phyloP scores from a whole-genome alignment of 2,797 vertebrate species.

The Apodemus agrarius region DNA sequence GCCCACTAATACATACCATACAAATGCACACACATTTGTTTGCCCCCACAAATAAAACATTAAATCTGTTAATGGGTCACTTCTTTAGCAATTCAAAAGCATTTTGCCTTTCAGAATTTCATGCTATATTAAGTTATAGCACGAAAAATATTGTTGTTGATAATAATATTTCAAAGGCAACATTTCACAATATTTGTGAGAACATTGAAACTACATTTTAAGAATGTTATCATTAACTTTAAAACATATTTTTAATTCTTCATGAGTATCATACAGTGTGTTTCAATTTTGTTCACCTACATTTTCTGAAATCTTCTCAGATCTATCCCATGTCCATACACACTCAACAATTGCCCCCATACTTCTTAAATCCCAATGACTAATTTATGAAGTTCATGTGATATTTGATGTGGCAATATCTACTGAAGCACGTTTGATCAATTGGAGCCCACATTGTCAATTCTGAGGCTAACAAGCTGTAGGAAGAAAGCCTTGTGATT shows the following conservation, averaged over 20 bases:
- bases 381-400: not conserved
- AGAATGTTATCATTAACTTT: not conserved
- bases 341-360: not conserved
- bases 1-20: not conserved
- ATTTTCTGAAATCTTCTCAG: not conserved
- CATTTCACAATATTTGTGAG: not conserved
- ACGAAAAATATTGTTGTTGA: not conserved
- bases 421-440: not conserved
- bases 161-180: not conserved
- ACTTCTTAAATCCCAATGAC: not conserved
- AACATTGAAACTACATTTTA: not conserved
- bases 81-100: not conserved
- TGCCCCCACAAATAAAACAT: not conserved
- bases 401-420: rapidly evolving
- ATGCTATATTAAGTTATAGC: too few relatives aligned
- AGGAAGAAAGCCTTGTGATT: not conserved
- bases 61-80: not conserved
- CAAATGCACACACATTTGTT: not conserved
- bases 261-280: not conserved
- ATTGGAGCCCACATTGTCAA: not conserved
- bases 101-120: not conserved
- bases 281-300: not conserved
- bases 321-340: too few relatives aligned
- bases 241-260: not conserved
- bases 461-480: not conserved